These are phyloP conservation scores for Dromas ardeola DNA, from an alignment of 2,113 vertebrate species.

Conservation along the genomic window DNA sequence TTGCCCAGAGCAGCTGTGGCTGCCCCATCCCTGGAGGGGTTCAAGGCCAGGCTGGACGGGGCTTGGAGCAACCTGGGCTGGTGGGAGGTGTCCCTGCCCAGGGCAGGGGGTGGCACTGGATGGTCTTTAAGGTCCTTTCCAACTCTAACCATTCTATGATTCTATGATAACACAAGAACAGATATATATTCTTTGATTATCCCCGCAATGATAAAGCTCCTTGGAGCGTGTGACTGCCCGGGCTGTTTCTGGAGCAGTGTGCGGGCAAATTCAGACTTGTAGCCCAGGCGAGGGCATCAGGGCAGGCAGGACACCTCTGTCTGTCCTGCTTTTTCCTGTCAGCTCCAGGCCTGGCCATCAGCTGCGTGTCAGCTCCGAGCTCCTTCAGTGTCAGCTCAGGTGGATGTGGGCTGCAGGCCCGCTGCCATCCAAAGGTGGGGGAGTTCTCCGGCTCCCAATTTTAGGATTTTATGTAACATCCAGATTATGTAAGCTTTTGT, in stretches of 20 bases:
- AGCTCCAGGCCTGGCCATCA: neutral
- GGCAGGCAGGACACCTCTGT: neutral
- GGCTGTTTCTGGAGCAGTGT: accelerated
- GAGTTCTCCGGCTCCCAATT: neutral
- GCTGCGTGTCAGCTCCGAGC: accelerated
- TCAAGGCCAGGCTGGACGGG: too few relatives aligned
- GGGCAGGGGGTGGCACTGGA: too few relatives aligned
- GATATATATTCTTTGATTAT: neutral
- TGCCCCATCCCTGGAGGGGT: too few relatives aligned
- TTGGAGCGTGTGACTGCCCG: accelerated
- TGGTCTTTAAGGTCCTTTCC: too few relatives aligned
- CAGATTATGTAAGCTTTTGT: slow-evolving; percentile 62
- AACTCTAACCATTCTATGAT: too few relatives aligned
- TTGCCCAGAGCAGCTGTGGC: too few relatives aligned
- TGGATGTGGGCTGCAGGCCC: neutral
- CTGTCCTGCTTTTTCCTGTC: neutral
- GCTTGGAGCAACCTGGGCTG: too few relatives aligned
- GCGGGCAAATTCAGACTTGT: neutral
- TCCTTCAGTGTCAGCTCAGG: neutral
- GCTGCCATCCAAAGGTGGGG: neutral
- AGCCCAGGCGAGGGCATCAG: neutral
- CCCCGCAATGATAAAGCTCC: neutral
- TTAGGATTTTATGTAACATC: slow-evolving; percentile 43
- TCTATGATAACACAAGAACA: too few relatives aligned
- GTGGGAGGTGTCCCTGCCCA: too few relatives aligned